phyloP scores from a whole-genome alignment of 92 coral and sea anemone species.

The Epizoanthus scotinus region DNA sequence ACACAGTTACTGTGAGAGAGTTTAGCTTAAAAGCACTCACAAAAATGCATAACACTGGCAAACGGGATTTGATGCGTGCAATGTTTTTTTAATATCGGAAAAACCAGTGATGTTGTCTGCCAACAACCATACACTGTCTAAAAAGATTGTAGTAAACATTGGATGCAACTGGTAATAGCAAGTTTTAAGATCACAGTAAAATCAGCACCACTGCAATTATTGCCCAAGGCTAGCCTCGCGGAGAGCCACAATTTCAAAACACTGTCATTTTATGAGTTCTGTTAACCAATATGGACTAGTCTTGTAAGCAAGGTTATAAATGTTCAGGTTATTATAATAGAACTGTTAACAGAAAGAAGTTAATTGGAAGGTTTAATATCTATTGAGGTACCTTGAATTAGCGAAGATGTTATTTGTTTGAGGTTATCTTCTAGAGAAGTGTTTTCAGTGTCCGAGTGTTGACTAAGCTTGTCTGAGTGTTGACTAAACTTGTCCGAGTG shows the following conservation, averaged over 20 bases:
- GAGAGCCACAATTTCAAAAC: conserved; percentile 18
- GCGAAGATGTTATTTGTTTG: conserved; percentile 42
- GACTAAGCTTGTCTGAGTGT: conserved; percentile 43
- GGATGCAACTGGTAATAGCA: background rate
- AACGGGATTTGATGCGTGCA: too few relatives aligned
- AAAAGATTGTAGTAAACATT: too few relatives aligned
- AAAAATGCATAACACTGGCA: too few relatives aligned
- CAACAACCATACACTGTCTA: too few relatives aligned
- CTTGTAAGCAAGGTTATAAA: background rate
- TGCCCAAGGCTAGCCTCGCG: conserved; percentile 5
- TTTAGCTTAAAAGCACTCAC: too few relatives aligned
- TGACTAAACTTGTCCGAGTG: conserved; percentile 54
- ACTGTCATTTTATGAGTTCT: background rate
- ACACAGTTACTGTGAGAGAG: too few relatives aligned
- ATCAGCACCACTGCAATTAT: background rate
- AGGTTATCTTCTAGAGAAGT: conserved; percentile 44
- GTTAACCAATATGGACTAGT: background rate
- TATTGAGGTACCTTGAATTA: conserved; percentile 42
- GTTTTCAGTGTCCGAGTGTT: conserved; percentile 42
- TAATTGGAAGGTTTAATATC: conserved; percentile 13
- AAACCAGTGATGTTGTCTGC: too few relatives aligned
- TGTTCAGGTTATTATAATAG: background rate
- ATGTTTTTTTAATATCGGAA: too few relatives aligned
- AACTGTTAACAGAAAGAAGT: background rate
- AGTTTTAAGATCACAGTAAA: background rate